Conservation (phyloP, 2,888 invertebrate genomes). For the Parapristionchus giblindavisi region DNA sequence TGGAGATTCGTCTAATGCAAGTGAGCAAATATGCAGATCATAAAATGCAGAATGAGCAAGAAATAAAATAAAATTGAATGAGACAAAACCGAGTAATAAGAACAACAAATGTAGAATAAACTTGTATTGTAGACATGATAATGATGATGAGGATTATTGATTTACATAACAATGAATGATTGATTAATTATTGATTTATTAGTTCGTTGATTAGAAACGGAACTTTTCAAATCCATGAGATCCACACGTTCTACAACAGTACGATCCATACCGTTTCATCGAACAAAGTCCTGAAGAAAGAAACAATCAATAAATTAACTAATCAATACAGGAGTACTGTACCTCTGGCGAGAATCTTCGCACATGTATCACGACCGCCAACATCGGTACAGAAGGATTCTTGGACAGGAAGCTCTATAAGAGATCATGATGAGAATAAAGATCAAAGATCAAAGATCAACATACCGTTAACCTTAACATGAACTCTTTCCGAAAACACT, state of each 20-base stretch:
- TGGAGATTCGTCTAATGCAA: no score
- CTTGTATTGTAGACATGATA: no score
- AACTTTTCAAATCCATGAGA: conserved; percentile 37
- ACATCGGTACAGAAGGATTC: conserved; percentile 30
- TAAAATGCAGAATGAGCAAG: no score
- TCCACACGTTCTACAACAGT: conserved; percentile 63
- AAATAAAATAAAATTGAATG: no score
- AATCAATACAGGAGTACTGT: background rate
- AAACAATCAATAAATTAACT: background rate
- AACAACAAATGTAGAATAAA: no score
- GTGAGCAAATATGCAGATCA: no score
- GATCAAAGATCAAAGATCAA: background rate
- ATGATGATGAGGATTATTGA: no score
- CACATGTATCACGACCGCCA: conserved; percentile 2
- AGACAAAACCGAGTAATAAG: no score
- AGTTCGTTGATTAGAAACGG: conserved; percentile 26
- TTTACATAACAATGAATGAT: no score
- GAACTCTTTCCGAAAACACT: conserved; percentile 43
- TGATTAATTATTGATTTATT: no score
- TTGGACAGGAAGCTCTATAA: conserved; percentile 19
- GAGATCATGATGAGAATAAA: background rate
- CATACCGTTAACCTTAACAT: conserved; percentile 49
- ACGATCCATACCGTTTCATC: conserved; percentile 61
- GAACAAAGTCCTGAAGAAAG: conserved; percentile 54
- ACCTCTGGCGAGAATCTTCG: conserved; percentile 26